Conservation (phyloP, 2,797 vertebrate genomes). For the Tangara arthus region DNA sequence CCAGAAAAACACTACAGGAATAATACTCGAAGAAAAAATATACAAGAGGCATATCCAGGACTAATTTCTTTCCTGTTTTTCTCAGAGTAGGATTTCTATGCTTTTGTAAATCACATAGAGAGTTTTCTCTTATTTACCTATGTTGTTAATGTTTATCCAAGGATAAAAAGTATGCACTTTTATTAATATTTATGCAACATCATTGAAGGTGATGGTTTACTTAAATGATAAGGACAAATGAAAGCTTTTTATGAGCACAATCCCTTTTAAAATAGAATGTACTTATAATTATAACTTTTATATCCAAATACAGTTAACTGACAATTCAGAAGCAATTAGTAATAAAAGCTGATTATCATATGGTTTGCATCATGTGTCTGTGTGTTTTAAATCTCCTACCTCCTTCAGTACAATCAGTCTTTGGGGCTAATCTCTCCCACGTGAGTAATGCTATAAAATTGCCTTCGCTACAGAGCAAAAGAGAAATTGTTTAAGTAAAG, state of each 20-base stretch:
- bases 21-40: neutral
- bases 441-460: constrained; percentile 54
- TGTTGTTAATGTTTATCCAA: neutral
- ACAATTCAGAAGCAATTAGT: constrained; percentile 16
- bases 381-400: constrained; percentile 28
- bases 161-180: neutral
- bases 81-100: neutral
- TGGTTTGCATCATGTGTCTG: neutral
- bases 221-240: neutral
- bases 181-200: neutral
- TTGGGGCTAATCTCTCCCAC: constrained; percentile 55
- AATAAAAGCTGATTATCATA: neutral
- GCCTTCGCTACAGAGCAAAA: constrained; percentile 45
- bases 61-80: neutral
- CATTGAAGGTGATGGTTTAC: neutral
- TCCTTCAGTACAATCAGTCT: constrained; percentile 41
- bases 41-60: neutral
- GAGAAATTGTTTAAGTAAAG: constrained; percentile 69
- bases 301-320: neutral
- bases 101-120: neutral
- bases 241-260: neutral
- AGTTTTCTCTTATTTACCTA: neutral
- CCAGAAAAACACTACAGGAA: neutral
- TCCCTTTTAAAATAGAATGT: neutral
- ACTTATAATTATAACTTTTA: neutral